Evolutionary conservation across 2,113 vertebrate genomes (phyloP).

Genomic region (Pundamilia nyererei): DNA sequence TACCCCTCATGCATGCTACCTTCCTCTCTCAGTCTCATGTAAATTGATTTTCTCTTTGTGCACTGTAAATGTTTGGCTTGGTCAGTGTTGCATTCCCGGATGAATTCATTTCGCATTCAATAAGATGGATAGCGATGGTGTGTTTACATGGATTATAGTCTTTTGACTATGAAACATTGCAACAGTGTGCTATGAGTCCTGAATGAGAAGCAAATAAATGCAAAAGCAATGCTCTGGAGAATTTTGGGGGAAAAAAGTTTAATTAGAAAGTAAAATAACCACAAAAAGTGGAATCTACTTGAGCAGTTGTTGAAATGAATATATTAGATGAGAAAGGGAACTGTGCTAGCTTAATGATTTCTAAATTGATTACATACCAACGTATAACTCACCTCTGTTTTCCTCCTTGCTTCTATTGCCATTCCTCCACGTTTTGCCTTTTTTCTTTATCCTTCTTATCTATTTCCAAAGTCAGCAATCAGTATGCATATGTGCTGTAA

Average conservation of each 20-base stretch:
- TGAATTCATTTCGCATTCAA: slow-evolving; percentile 43
- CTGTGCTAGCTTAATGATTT: slow-evolving; percentile 13
- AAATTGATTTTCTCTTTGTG: slow-evolving; percentile 51
- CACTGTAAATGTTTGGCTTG: slow-evolving; percentile 48
- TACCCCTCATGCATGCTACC: not conserved
- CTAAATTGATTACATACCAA: slow-evolving; percentile 25
- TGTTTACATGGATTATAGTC: slow-evolving; percentile 47
- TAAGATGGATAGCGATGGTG: slow-evolving; percentile 28
- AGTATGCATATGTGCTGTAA: slow-evolving; percentile 25
- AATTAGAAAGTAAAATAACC: not conserved
- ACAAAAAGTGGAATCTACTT: not conserved
- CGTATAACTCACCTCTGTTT: not conserved
- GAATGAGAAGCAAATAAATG: not conserved
- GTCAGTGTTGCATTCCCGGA: slow-evolving; percentile 39
- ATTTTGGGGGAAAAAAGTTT: not conserved
- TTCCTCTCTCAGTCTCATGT: slow-evolving; percentile 15
- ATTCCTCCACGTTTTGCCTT: not conserved
- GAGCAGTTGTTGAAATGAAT: not conserved
- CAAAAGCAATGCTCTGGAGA: not conserved
- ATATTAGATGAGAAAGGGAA: not conserved
- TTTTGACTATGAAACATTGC: slow-evolving; percentile 34
- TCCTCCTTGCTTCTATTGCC: not conserved
- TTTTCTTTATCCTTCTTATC: slow-evolving; percentile 13
- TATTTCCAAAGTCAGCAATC: slow-evolving; percentile 47
- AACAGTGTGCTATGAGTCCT: not conserved